Conservation (phyloP, 2,113 vertebrate genomes). For the Scalopus aquaticus region DNA sequence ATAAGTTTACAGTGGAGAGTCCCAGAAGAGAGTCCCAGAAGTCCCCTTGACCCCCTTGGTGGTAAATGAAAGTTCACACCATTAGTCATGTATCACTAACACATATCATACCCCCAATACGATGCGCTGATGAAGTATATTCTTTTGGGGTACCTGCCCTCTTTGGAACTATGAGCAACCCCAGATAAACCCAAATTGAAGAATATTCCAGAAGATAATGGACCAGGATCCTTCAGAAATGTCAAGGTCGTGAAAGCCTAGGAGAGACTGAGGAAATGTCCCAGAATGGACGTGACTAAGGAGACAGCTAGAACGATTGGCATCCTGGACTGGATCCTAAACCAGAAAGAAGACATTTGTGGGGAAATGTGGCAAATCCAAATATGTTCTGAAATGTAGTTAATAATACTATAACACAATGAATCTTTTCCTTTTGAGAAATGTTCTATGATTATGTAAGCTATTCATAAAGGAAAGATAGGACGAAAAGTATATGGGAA, state of each 20-base stretch:
- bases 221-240: background rate
- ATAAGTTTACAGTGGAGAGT: background rate
- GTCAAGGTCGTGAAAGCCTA: background rate
- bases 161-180: background rate
- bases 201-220: background rate
- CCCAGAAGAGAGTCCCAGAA: background rate
- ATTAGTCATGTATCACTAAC: accelerated
- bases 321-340: background rate
- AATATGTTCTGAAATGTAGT: background rate
- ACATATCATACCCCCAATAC: accelerated
- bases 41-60: background rate
- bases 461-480: background rate
- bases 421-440: background rate
- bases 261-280: background rate
- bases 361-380: background rate
- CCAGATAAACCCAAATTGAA: background rate
- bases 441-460: background rate
- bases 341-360: background rate
- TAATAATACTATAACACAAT: background rate
- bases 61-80: background rate
- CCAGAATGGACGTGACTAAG: background rate
- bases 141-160: background rate
- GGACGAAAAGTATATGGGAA: background rate
- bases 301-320: background rate
- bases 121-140: background rate